A percentile compares a stretch with the other conserved stretches of the same genome.
Conservation (phyloP, 2,797 vertebrate species). For the Notolabrus celidotus region DNA sequence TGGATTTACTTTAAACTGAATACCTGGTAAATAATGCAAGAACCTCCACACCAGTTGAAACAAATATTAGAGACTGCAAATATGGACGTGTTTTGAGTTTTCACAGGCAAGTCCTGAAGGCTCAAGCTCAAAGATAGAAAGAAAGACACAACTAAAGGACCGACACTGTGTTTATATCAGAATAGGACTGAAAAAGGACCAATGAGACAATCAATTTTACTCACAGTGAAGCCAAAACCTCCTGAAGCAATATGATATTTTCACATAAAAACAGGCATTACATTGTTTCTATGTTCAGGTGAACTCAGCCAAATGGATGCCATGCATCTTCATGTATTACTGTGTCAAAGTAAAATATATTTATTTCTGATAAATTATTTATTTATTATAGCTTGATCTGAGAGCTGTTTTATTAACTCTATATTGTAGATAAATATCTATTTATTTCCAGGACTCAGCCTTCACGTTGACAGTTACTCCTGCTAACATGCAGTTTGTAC, state of each 20-base stretch:
- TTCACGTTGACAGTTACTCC: constrained; percentile 56
- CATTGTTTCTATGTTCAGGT: constrained; percentile 73
- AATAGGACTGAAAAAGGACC: constrained; percentile 24
- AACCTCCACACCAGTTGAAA: constrained; percentile 28
- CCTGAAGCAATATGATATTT: constrained; percentile 6
- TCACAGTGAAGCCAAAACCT: constrained; percentile 31
- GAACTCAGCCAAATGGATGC: constrained; percentile 85
- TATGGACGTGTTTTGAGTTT: constrained; percentile 41
- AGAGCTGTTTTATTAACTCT: constrained; percentile 78
- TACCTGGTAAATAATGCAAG: constrained; percentile 21
- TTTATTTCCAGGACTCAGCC: constrained; percentile 81
- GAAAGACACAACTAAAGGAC: constrained; percentile 35
- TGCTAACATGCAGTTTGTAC: constrained; percentile 6
- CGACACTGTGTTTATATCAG: constrained; percentile 22
- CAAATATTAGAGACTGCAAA: constrained; percentile 27
- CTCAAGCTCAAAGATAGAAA: constrained; percentile 26
- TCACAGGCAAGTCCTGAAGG: constrained; percentile 30
- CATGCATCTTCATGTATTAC: constrained; percentile 87
- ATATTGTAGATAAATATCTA: constrained; percentile 78
- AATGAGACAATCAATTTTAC: constrained; percentile 22
- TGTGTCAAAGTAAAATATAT: constrained; percentile 86
- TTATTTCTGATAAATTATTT: constrained; percentile 90
- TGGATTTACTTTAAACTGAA: constrained; percentile 46
- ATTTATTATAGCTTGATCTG: constrained; percentile 86
- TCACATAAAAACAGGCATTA: constrained; percentile 56